Base-by-base conservation (phyloP, 2,797 vertebrate species). In the Thalassophryne amazonica region DNA sequence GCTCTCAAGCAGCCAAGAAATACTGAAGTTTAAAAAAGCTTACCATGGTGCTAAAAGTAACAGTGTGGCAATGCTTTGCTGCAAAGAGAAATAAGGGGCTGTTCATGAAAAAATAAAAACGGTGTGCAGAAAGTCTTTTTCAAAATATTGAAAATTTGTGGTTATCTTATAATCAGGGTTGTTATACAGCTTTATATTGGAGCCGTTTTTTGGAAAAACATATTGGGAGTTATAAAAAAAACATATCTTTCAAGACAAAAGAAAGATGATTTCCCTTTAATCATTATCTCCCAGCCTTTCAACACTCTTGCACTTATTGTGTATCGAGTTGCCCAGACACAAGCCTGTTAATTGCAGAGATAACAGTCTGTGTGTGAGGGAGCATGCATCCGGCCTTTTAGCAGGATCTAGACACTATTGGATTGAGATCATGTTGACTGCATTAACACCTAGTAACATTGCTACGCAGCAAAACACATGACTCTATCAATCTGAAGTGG, bases 351-450 rank as follows among this genome's bases (percentile, higher is more conserved):
- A 72, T 76, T 77, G 69, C 35, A 28, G 10, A 36, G 42, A 50
- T 57, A 47, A 34, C 50, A 36, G 35, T 15, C 29, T 6, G 41
- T 27, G 60, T 46, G 47, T 42, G 39, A 28, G 10, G 6, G 38
- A 9, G 47, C 50, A n/a, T 33, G 34, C 57, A 50, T 28, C 24
- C 42, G 40, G 47, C 68, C 62, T 63, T 67, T 73, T 53, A 70
- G 27, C 56, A 43, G 40, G 6, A 68, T 51, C 51, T 21, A 28
- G 14, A 42, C 53, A 9, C 37, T 81, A 83, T 81, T 65, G 78
- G 71, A 77, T 79, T 73, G 56, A 73, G 78, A 64, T 84, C 76
- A 69, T 65, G 63, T 84, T 60, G 68, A 75, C 25, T 64, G 55
- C 75, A 73, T 75, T 13, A 77, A 73, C 78, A 73, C 63, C 68